Percentiles rank a stretch among this genome's conserved stretches.
Conservation (phyloP, 2,797 vertebrate genomes). For the Microchirus variegatus region DNA sequence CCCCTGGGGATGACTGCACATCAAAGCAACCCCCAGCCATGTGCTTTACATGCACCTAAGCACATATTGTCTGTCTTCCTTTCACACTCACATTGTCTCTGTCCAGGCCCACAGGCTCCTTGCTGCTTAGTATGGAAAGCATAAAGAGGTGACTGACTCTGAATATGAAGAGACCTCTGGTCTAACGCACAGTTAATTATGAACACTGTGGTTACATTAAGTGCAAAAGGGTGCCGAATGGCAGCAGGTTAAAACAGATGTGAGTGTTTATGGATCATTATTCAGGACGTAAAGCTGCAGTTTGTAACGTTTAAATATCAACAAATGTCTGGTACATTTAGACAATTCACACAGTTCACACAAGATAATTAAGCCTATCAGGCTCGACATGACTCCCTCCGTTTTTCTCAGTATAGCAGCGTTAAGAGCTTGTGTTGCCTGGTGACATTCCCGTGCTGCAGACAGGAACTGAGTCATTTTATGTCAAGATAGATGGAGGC, state of each 20-base stretch:
- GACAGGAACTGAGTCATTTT: too few relatives aligned
- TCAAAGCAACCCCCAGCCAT: conserved; percentile 21
- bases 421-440: too few relatives aligned
- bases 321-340: too few relatives aligned
- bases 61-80: conserved; percentile 31
- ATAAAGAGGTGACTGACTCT: conserved; percentile 19
- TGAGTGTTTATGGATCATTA: too few relatives aligned
- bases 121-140: conserved; percentile 45
- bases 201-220: conserved; percentile 16
- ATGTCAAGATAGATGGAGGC: too few relatives aligned
- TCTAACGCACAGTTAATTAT: conserved; percentile 27
- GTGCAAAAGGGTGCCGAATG: conserved; percentile 18
- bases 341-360: too few relatives aligned
- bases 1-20: conserved; percentile 41
- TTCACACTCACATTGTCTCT: conserved; percentile 7
- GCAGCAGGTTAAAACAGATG: not conserved
- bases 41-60: conserved; percentile 23
- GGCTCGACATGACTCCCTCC: too few relatives aligned
- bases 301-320: too few relatives aligned
- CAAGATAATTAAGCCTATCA: too few relatives aligned
- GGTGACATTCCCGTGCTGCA: too few relatives aligned
- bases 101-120: conserved; percentile 27
- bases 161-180: conserved; percentile 18
- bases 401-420: too few relatives aligned
- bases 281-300: too few relatives aligned